phyloP scores from a whole-genome alignment of 2,888 invertebrate species.

The Girardia tigrina region DNA sequence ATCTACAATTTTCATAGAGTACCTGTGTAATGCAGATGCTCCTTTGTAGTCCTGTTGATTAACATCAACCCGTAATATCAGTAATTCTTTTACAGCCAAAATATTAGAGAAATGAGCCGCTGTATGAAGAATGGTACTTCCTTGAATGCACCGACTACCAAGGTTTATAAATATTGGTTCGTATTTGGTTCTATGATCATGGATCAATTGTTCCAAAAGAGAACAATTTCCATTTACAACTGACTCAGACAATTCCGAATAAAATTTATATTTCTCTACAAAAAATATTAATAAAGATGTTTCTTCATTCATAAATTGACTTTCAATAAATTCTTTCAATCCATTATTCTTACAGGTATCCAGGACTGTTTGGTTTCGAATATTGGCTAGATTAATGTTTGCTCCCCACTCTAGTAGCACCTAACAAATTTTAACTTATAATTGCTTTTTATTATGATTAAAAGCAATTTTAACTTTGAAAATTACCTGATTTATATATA shows the following conservation, averaged over 20 bases:
- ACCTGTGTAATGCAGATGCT: conserved; percentile 45
- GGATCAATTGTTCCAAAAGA: neutral
- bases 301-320: too few species aligned
- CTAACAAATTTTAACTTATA: neutral
- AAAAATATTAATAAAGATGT: too few species aligned
- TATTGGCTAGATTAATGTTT: neutral
- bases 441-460: too few species aligned
- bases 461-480: too few species aligned
- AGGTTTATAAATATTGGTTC: conserved; percentile 17
- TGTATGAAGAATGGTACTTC: conserved; percentile 49
- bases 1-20: too few species aligned
- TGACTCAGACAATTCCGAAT: neutral
- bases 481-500: too few species aligned
- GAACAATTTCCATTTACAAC: neutral
- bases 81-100: conserved; percentile 41
- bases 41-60: conserved; percentile 48
- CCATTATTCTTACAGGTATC: neutral
- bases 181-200: neutral
- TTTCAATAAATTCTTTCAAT: neutral
- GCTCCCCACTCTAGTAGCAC: neutral
- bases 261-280: neutral
- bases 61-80: conserved; percentile 43
- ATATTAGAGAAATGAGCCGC: conserved; percentile 46
- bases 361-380: neutral
- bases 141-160: conserved; percentile 44